Base-by-base conservation (phyloP, 2,113 vertebrate species). In the Herpetotheres cachinnans region DNA sequence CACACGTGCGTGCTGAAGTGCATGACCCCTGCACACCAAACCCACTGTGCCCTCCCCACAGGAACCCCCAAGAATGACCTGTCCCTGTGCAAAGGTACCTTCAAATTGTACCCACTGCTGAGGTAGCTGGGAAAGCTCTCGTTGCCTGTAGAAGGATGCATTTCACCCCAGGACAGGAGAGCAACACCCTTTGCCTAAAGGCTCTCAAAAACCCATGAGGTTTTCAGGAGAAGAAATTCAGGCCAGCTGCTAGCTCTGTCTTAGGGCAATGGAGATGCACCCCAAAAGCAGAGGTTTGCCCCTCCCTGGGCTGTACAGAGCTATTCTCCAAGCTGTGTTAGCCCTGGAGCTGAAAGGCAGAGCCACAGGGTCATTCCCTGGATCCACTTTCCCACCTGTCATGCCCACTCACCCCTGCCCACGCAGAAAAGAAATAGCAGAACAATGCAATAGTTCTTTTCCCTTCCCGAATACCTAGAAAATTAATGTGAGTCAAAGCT, bases 341-440 rank as follows among this genome's bases (percentile, higher is more conserved):
- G 34, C 66, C 34, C 38, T 22, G 9, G 18, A 91, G 50, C 36
- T 11, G 47, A 21, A 70, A 90, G 73, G 32, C 52, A 85, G 55
- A 82, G 44, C 29, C n/a, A 8, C 50, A 58, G 13, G 10, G 26
- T 87, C 66, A 7, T 11, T 59, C 6, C 21, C 36, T 22, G 1
- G 3, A 34, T 72, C 36, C 27, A 8, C 9, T 56, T 73, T 76
- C 54, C 44, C 4, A 0, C 4, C 59, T 29, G 13, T 30, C 2
- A 0, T 32, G 47, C 40, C 52, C 47, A 15, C 47, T 32, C 61
- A 18, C 18, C 21, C 32, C 58, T 47, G 21, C 56, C 27, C 59
- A 54, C 14, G 1, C 1, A 2, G 22, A 56, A 66, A 74, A 58
- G 10, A 52, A 85, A 11, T 0, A 63, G 13, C 0, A 0, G 16